A percentile compares a stretch with the other conserved stretches of the same genome.
Evolutionary conservation across 2,113 vertebrate genomes (phyloP).

Genomic region (Erythrolamprus reginae): DNA sequence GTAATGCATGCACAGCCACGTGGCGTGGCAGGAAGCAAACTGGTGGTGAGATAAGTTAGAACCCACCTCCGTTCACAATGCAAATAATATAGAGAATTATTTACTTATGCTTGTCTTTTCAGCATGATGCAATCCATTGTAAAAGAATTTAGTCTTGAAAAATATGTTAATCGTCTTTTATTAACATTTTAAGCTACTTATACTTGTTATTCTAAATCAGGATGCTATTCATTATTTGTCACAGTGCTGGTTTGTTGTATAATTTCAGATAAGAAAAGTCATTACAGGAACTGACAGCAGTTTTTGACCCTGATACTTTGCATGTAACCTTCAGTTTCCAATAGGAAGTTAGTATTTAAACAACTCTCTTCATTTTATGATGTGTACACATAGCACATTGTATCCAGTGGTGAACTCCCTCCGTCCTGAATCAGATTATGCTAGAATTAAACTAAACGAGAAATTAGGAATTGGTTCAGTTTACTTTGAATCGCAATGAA

Average conservation of each 20-base stretch:
- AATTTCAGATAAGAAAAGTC: constrained; percentile 48
- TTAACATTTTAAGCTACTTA: constrained; percentile 28
- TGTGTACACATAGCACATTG: background rate
- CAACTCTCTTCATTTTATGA: background rate
- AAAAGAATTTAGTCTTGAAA: background rate
- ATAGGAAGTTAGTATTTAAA: constrained; percentile 6
- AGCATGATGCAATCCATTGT: background rate
- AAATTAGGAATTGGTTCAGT: background rate
- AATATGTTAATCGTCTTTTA: background rate
- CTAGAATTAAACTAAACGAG: background rate
- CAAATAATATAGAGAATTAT: background rate
- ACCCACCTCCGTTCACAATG: background rate
- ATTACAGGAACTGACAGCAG: constrained; percentile 39
- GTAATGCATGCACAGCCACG: too few relatives aligned
- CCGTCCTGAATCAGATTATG: background rate
- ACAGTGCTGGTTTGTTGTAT: background rate
- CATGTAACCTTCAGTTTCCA: constrained; percentile 39
- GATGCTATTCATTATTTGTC: constrained; percentile 3
- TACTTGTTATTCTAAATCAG: background rate
- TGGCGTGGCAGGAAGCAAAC: too few relatives aligned
- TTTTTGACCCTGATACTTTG: constrained; percentile 17
- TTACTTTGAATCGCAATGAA: background rate
- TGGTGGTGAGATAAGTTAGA: too few relatives aligned
- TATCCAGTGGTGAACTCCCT: background rate
- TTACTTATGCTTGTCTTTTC: background rate